These are phyloP conservation scores for Halyomorpha halys DNA, from an alignment of 1,140 invertebrate genomes.

Conservation along the genomic window DNA sequence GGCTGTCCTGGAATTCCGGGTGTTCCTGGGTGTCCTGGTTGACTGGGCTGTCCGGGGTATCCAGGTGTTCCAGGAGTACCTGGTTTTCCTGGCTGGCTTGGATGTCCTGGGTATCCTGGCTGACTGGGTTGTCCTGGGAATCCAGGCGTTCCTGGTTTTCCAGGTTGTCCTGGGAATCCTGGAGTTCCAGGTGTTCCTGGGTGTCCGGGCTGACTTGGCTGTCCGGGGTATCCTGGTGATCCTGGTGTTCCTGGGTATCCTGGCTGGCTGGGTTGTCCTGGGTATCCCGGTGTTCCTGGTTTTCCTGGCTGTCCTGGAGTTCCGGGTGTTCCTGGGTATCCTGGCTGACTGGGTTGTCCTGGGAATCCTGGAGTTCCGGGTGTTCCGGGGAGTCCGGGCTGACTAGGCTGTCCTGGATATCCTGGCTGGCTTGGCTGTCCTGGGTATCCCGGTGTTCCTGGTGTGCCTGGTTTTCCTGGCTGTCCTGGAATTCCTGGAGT, in stretches of 20 bases:
- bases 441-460: constrained; percentile 24
- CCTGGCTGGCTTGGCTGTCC: constrained; percentile 29
- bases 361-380: constrained; percentile 29
- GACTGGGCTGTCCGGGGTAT: constrained; percentile 28
- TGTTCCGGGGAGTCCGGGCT: constrained; percentile 26
- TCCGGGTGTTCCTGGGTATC: constrained; percentile 32
- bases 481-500: constrained; percentile 28
- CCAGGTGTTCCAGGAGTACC: constrained; percentile 32
- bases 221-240: constrained; percentile 9
- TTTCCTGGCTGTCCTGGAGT: constrained; percentile 29
- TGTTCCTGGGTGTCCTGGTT: constrained; percentile 32
- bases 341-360: constrained; percentile 30
- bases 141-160: constrained; percentile 27
- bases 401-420: constrained; percentile 27
- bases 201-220: constrained; percentile 27
- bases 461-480: constrained; percentile 30
- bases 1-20: constrained; percentile 33
- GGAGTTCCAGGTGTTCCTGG: constrained; percentile 28
- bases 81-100: constrained; percentile 30
- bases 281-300: constrained; percentile 27
- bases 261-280: constrained; percentile 23
- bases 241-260: constrained; percentile 26
- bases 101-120: constrained; percentile 29
- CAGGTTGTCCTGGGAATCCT: constrained; percentile 22
- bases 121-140: constrained; percentile 30